Evolutionary conservation across 2,797 vertebrate genomes (phyloP), one percentile per base, ranked within the genome.

Genomic region (Lateolabrax maculatus): DNA sequence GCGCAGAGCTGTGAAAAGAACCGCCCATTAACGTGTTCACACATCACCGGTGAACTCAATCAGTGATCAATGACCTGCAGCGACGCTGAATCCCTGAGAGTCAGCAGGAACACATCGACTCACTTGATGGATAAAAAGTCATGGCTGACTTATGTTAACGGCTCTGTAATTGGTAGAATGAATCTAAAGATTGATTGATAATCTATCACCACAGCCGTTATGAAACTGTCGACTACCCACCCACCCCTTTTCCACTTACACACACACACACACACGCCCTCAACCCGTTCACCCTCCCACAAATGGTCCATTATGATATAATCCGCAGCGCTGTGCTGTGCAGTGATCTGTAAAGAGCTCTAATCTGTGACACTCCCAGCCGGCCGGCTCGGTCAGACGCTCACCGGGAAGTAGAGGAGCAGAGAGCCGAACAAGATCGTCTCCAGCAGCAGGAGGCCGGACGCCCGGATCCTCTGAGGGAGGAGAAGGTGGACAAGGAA

Each of bases 341-440:
- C 85, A 23, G 81, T 91, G 90, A 92, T 91, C 92, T 92, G 89
- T 85, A 88, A 94, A 90, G 80, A 85, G 85, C 80, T 92, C 80
- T 89, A 92, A 92, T 93, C 88, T 81, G 78, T 60, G 60, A 91
- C 71, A 23, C 73, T 66, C 73, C 52, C 66, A 23, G 69, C 65
- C 9, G 7, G 25, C 18, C 9, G 10, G 57, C 48, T 84, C 57
- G 7, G 2, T 48, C 80, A 41, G 9, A 71, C 60, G 96, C 98
- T 98, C 93, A 99, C 98, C 0, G 98, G 97, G 85, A 99, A 99
- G 93, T 99, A 99, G 79, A 99, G 97, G 16, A 99, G 96, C 84
- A 99, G 94, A 29, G 97, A 98, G 21, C 98, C 98, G 37, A 98
- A 98, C 75, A 99, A 93, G 87, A 99, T 97, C 1, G 91, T 95